phyloP scores from a whole-genome alignment of 2,888 invertebrate species.

The Anthrax anthrax region DNA sequence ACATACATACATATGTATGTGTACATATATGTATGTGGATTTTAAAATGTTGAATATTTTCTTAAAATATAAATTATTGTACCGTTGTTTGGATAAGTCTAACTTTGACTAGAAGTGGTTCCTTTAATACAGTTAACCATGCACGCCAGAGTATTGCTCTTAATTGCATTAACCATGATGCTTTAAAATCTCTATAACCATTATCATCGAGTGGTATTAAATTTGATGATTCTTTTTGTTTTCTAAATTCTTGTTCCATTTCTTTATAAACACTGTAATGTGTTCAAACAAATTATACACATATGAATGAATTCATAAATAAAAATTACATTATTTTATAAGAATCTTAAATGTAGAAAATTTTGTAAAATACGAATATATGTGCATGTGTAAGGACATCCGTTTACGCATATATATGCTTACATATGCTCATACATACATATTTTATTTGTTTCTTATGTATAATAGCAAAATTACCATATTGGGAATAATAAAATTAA shows the following conservation, averaged over 20 bases:
- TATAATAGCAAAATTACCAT: neutral
- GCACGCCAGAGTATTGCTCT: slow-evolving; percentile 80
- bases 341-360: too few species aligned
- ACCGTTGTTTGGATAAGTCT: slow-evolving; percentile 79
- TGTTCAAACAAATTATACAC: neutral
- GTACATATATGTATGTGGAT: too few species aligned
- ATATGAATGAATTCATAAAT: too few species aligned
- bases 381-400: too few species aligned
- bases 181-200: slow-evolving; percentile 45
- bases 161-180: slow-evolving; percentile 80
- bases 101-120: slow-evolving; percentile 81
- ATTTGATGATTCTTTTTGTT: slow-evolving; percentile 17
- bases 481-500: neutral
- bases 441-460: too few species aligned
- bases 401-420: neutral
- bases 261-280: slow-evolving; percentile 21
- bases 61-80: slow-evolving; percentile 24
- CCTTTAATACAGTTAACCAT: slow-evolving; percentile 75
- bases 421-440: neutral
- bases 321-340: too few species aligned
- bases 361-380: too few species aligned
- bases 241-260: slow-evolving; percentile 25
- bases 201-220: slow-evolving; percentile 8
- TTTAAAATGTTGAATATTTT: too few species aligned
- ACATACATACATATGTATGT: too few species aligned